These are phyloP conservation scores for Akabosia matsudoensis DNA, from an alignment of 1,140 invertebrate species.

Conservation along the genomic window DNA sequence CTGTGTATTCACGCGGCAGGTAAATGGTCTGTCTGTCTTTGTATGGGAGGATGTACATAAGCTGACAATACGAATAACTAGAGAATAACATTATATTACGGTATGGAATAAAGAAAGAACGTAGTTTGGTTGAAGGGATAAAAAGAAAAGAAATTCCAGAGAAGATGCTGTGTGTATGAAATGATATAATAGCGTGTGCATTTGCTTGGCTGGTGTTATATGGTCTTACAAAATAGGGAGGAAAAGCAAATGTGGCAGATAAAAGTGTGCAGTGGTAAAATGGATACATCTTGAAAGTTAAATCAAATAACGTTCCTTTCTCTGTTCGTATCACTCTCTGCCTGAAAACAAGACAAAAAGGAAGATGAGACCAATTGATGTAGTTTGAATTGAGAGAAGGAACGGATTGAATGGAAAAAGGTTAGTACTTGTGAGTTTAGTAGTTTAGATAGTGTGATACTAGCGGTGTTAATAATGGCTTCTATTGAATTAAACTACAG, in stretches of 20 bases:
- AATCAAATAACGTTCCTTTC: constrained; percentile 19
- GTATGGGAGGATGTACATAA: neutral
- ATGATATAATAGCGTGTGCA: neutral
- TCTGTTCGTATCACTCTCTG: neutral
- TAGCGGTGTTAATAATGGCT: neutral
- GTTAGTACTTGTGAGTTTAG: neutral
- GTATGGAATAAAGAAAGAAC: neutral
- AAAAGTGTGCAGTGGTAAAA: constrained; percentile 20
- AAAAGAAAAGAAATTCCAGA: neutral
- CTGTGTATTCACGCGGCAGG: constrained; percentile 19
- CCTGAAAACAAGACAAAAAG: neutral
- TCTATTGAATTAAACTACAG: neutral
- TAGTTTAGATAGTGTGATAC: neutral
- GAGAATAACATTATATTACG: neutral
- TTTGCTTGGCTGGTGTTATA: neutral
- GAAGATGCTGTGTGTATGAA: neutral
- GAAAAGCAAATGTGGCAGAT: constrained; percentile 19
- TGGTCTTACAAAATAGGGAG: neutral
- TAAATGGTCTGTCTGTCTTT: neutral
- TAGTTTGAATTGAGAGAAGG: constrained; percentile 19
- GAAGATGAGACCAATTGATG: constrained; percentile 19
- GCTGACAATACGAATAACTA: neutral
- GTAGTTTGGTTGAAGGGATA: too few species aligned
- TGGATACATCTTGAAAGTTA: constrained; percentile 24
- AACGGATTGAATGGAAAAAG: constrained; percentile 19